Evolutionary conservation across 64 coral and sea anemone species (phyloP).

Genomic region (Porites lutea): DNA sequence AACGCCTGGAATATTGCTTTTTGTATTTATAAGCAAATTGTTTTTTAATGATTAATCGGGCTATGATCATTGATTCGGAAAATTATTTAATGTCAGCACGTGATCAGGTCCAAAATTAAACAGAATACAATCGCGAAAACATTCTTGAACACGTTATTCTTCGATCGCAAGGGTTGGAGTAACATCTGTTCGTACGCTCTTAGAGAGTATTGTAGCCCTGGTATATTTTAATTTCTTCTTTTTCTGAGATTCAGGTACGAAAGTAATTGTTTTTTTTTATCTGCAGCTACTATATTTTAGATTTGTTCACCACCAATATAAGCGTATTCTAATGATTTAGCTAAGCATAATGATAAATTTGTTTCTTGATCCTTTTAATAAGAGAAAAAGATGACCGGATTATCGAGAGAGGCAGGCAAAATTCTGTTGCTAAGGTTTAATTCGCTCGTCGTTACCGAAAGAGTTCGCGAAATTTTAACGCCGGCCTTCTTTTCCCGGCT

Average conservation of each 20-base stretch:
- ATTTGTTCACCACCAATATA: too few relatives aligned
- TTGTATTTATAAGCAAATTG: not conserved
- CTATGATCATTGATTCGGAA: constrained; percentile 21
- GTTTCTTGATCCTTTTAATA: too few relatives aligned
- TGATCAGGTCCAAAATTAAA: not conserved
- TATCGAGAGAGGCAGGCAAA: too few relatives aligned
- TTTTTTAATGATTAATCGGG: not conserved
- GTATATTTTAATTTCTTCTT: too few relatives aligned
- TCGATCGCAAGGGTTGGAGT: not conserved
- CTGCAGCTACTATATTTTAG: too few relatives aligned
- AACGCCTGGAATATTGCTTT: not conserved
- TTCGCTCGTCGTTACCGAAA: too few relatives aligned
- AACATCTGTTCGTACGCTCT: not conserved
- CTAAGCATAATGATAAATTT: too few relatives aligned
- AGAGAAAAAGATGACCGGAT: too few relatives aligned
- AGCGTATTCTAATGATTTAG: too few relatives aligned
- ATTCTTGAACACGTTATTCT: not conserved
- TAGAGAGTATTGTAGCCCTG: not conserved
- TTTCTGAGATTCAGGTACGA: not conserved
- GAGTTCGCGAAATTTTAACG: too few relatives aligned
- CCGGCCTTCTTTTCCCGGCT: too few relatives aligned
- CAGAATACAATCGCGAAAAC: not conserved
- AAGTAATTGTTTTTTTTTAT: not conserved
- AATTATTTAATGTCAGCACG: not conserved
- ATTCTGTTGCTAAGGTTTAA: too few relatives aligned